Base-by-base conservation (phyloP, 1,140 invertebrate genomes). In the Bathynomus jamesi region DNA sequence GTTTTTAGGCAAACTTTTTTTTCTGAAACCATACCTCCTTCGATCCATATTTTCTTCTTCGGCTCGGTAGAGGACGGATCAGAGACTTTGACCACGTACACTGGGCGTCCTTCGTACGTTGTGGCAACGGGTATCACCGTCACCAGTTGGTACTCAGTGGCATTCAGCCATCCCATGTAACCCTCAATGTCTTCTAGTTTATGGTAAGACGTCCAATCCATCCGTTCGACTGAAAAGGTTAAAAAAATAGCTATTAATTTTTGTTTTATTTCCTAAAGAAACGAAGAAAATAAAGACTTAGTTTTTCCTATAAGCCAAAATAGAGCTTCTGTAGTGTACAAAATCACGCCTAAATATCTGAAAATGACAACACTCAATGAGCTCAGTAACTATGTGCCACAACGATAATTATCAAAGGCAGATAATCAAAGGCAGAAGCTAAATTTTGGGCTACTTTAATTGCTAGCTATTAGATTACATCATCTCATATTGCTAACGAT, bases 31-130 rank as follows among this genome's bases (percentile, higher is more conserved):
- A 30, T 28, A 73, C 75, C 75, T 73, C 75, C 75, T 68, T 76
- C 75, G 24, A 76, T 76, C 75, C 75, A 76, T 60, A 76, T 73
- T 66, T 69, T 73, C 46, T 76, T 76, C 64, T 76, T 76, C 17
- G 65, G 65, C 17, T 62, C 69, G 7, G 69, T 28, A 0, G 69
- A 27, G 13, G 24, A 65, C 17, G 69, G 69, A 66, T 76, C 72
- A 24, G 69, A 68, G 21, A 76, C 40, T 24, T 67, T 68, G 31
- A 76, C 69, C 3, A 74, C 69, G 28, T 61, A 40, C 17, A 76
- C 72, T 21, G 32, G 40, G 1, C 72, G 65, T 4, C 72, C 71
- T 25, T 73, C 75, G 28, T 30, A 46, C 0, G 71, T 72, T n/a
- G 32, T 61, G 29, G 72, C 66, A 13, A 68, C 72, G 0, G 66